Percentiles rank a stretch among this genome's conserved stretches.
These are phyloP conservation scores for Geotrypetes seraphini DNA, from an alignment of 2,797 vertebrate genomes.

Conservation along the genomic window DNA sequence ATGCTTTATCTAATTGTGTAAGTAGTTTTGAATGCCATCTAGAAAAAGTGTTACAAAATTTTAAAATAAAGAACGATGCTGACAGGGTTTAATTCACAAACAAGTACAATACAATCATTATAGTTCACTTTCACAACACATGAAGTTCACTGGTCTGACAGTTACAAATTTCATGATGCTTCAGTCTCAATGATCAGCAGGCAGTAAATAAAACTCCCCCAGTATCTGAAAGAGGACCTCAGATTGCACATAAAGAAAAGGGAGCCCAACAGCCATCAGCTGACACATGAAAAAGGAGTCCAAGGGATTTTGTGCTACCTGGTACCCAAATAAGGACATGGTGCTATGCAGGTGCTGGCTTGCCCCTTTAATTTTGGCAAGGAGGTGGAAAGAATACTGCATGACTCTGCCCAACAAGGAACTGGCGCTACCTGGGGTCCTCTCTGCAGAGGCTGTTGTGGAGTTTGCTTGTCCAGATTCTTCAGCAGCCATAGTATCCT, in stretches of 20 bases:
- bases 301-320: conserved; percentile 76
- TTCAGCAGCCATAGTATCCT: conserved; percentile 55
- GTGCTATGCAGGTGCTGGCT: conserved; percentile 57
- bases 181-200: conserved; percentile 28
- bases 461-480: conserved; percentile 47
- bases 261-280: conserved; percentile 60
- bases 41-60: no score
- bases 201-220: conserved; percentile 52
- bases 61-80: no score
- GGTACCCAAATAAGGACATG: conserved; percentile 75
- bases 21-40: no score
- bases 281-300: conserved; percentile 84
- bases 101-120: no score
- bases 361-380: conserved; percentile 59
- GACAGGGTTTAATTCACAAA: no score
- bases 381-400: conserved; percentile 55
- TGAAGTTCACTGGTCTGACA: no score
- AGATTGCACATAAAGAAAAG: conserved; percentile 65
- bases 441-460: conserved; percentile 55
- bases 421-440: conserved; percentile 86
- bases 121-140: no score
- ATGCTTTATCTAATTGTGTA: no score
- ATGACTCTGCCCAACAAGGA: conserved; percentile 69
- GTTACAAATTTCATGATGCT: not conserved
- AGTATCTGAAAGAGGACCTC: conserved; percentile 60